phyloP scores from a whole-genome alignment of 2,113 vertebrate genomes.

The Stegostoma tigrinum region DNA sequence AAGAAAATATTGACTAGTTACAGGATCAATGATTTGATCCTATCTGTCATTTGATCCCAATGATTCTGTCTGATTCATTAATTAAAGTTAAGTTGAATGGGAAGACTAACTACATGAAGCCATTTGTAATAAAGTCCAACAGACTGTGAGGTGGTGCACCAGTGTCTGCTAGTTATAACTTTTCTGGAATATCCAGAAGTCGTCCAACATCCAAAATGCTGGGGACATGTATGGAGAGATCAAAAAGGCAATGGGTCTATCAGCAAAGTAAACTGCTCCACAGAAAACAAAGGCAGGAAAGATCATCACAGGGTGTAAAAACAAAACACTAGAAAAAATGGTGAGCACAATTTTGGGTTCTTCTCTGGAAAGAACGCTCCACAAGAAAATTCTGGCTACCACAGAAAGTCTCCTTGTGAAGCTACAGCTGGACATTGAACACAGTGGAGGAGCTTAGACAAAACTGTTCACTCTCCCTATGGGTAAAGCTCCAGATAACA shows the following conservation, averaged over 20 bases:
- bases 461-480: not conserved
- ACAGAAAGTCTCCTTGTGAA: not conserved
- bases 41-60: not conserved
- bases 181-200: not conserved
- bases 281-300: not conserved
- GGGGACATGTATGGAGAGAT: no score
- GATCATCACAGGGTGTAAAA: not conserved
- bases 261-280: no score
- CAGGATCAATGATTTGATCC: not conserved
- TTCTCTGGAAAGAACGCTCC: not conserved
- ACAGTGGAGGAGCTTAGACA: not conserved
- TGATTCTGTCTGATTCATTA: not conserved
- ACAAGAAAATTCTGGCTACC: no score
- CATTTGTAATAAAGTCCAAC: not conserved
- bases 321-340: not conserved
- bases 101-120: not conserved
- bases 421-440: not conserved
- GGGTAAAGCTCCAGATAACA: no score
- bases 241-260: no score
- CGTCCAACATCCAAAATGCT: no score
- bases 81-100: not conserved
- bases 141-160: not conserved
- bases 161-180: not conserved
- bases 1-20: not conserved
- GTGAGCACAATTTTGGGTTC: not conserved